Conservation (phyloP, 2,797 vertebrate species). For the Pelodytes ibericus region DNA sequence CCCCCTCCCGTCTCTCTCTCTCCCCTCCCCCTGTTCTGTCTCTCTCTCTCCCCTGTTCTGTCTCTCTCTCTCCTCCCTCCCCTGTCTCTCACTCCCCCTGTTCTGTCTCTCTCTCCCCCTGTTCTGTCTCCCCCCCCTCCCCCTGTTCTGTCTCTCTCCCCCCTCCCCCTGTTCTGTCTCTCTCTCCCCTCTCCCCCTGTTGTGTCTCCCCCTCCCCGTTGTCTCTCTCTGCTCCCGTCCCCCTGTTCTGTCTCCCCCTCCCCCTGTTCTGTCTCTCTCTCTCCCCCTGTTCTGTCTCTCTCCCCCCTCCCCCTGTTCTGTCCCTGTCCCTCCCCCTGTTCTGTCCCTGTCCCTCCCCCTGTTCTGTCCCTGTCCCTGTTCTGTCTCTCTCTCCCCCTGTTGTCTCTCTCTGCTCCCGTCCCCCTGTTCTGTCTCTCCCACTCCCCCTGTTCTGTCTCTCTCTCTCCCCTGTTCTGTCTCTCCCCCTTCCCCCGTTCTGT, state of each 20-base stretch:
- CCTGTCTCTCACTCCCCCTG: too few species aligned
- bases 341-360: neutral
- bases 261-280: neutral
- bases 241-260: neutral
- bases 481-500: too few species aligned
- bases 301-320: neutral
- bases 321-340: neutral
- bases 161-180: neutral
- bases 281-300: neutral
- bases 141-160: too few species aligned
- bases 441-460: too few species aligned
- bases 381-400: too few species aligned
- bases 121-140: neutral
- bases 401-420: too few species aligned
- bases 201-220: fast-evolving
- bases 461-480: too few species aligned
- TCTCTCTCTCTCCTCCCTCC: too few species aligned
- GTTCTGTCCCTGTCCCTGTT: neutral
- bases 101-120: neutral
- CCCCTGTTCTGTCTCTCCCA: neutral
- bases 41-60: too few species aligned
- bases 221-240: neutral
- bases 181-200: neutral
- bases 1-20: too few species aligned
- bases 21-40: too few species aligned